A percentile compares a stretch with the other conserved stretches of the same genome.
phyloP scores from a whole-genome alignment of 1,140 invertebrate genomes.

The Brachionus rotundiformis region DNA sequence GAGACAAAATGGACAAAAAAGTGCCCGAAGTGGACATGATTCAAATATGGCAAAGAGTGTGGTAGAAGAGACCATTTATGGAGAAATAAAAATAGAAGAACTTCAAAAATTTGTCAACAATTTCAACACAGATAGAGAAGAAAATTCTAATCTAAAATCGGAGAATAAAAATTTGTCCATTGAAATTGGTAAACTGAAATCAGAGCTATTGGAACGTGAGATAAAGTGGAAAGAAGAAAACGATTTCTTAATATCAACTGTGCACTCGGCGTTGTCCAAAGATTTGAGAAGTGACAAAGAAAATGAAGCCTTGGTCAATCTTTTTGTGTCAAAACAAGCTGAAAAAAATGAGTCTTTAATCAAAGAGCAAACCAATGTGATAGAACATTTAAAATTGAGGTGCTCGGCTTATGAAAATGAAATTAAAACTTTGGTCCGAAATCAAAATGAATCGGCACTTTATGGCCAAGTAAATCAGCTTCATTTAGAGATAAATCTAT shows the following conservation, averaged over 20 bases:
- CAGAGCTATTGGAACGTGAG: neutral
- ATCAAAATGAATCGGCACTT: neutral
- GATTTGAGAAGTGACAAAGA: slow-evolving; percentile 27
- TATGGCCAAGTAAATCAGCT: slow-evolving; percentile 1
- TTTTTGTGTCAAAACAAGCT: slow-evolving; percentile 36
- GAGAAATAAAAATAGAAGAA: neutral
- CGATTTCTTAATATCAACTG: slow-evolving; percentile 6
- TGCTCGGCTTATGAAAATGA: slow-evolving; percentile 10
- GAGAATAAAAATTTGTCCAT: neutral
- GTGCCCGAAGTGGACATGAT: neutral
- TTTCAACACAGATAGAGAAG: slow-evolving; percentile 18
- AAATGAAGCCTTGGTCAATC: neutral
- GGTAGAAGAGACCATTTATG: neutral
- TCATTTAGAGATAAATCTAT: neutral
- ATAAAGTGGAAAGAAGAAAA: slow-evolving; percentile 25
- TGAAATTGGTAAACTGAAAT: neutral
- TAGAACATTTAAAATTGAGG: slow-evolving; percentile 20
- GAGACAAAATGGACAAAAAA: neutral
- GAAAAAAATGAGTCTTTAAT: slow-evolving; percentile 21
- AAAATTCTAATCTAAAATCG: neutral
- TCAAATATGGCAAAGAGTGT: neutral
- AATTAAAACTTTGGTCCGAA: neutral
- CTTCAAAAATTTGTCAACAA: slow-evolving; percentile 2
- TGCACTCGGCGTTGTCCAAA: neutral
- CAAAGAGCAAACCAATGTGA: slow-evolving; percentile 14